phyloP scores from a whole-genome alignment of 2,113 vertebrate genomes.

The Pagrus major region DNA sequence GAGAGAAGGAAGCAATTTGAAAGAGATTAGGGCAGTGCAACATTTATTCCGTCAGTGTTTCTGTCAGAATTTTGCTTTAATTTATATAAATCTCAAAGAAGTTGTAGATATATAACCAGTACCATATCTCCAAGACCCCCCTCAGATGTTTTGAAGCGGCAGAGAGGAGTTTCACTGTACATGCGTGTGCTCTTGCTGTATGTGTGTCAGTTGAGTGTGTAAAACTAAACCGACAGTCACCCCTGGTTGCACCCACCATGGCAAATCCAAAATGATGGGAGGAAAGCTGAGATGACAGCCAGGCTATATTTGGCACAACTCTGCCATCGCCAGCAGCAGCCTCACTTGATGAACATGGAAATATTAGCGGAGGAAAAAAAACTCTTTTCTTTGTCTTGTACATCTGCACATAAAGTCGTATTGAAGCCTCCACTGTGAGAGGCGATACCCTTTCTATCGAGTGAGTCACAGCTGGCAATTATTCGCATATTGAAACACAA shows the following conservation, averaged over 20 bases:
- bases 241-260: slow-evolving; percentile 60
- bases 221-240: slow-evolving; percentile 74
- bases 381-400: not conserved
- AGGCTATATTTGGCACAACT: slow-evolving; percentile 67
- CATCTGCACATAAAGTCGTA: not conserved
- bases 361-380: not conserved
- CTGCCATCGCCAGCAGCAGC: slow-evolving; percentile 14
- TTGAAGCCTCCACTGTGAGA: slow-evolving; percentile 4
- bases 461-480: slow-evolving; percentile 45
- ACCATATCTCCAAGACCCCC: not conserved
- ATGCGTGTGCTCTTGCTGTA: slow-evolving; percentile 15
- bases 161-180: slow-evolving; percentile 17
- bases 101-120: not conserved
- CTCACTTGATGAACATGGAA: slow-evolving; percentile 9
- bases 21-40: slow-evolving; percentile 36
- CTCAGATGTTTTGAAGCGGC: not conserved
- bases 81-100: not conserved
- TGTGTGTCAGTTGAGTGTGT: slow-evolving; percentile 61
- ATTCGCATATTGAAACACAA: slow-evolving; percentile 37
- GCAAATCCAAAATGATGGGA: slow-evolving; percentile 68
- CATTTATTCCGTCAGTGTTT: slow-evolving; percentile 8
- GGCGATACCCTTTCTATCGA: slow-evolving; percentile 1
- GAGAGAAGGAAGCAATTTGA: slow-evolving; percentile 43
- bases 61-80: not conserved
- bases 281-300: slow-evolving; percentile 72